Conservation (phyloP, 2,888 invertebrate genomes). For the Cistogaster globosa region DNA sequence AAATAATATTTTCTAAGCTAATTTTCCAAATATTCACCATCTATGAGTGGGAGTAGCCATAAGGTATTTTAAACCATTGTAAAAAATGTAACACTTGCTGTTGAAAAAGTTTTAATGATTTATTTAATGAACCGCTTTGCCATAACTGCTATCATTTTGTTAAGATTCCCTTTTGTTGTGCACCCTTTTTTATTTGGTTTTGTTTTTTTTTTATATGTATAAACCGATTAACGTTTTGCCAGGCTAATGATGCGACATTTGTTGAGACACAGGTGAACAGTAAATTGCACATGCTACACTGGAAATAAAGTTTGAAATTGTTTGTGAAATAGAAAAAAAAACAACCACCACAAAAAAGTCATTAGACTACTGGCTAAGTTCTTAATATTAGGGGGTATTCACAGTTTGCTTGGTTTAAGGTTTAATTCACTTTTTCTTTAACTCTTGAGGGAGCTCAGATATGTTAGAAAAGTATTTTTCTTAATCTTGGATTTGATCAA, state of each 20-base stretch:
- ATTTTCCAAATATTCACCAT: conserved; percentile 1
- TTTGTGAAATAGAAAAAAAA: conserved; percentile 21
- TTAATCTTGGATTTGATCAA: no score
- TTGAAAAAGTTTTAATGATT: conserved; percentile 13
- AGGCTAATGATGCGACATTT: conserved; percentile 76
- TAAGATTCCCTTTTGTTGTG: neutral
- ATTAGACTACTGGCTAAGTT: conserved; percentile 31
- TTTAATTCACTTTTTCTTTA: no score
- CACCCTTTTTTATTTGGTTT: conserved; percentile 23
- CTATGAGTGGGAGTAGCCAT: neutral
- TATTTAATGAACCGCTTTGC: conserved; percentile 36
- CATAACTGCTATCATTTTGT: neutral
- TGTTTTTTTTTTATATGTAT: neutral
- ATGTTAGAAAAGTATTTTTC: no score
- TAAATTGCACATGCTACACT: conserved; percentile 71
- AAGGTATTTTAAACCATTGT: neutral
- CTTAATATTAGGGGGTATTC: conserved; percentile 13
- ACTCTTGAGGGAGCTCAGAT: no score
- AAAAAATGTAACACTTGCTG: conserved; percentile 43
- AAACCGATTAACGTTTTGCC: conserved; percentile 63
- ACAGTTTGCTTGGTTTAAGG: neutral
- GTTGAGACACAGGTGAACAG: conserved; percentile 72
- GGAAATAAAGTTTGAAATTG: conserved; percentile 37
- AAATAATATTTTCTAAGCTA: neutral
- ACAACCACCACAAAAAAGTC: conserved; percentile 21